These are phyloP conservation scores for Myotis lucifugus DNA, from an alignment of 2,113 vertebrate species.

Conservation along the genomic window DNA sequence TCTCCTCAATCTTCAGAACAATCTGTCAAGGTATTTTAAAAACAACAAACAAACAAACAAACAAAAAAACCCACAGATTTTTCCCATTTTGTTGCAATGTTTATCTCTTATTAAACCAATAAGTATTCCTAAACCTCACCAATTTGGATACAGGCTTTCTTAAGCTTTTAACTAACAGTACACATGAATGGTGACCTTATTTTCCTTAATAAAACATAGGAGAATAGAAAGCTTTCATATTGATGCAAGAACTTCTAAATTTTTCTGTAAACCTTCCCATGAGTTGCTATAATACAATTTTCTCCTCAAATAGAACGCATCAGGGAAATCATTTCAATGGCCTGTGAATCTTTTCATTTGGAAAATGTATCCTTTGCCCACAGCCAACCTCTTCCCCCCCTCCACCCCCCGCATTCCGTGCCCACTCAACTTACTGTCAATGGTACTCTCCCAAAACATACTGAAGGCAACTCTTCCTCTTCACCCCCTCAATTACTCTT, in stretches of 20 bases:
- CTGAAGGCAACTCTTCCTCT: background rate
- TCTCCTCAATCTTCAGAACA: background rate
- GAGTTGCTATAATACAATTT: background rate
- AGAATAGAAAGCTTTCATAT: conserved; percentile 30
- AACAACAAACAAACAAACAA: too few species aligned
- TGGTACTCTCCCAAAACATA: background rate
- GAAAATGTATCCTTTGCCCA: background rate
- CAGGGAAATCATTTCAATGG: conserved; percentile 23
- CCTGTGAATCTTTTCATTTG: background rate
- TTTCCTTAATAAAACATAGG: background rate
- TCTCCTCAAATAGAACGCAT: conserved; percentile 20
- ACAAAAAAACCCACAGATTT: background rate
- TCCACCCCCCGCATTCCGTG: background rate
- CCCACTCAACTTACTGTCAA: background rate
- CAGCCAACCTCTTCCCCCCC: background rate
- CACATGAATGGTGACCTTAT: background rate
- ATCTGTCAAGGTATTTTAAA: background rate
- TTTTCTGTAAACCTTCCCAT: background rate
- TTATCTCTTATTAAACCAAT: conserved; percentile 30
- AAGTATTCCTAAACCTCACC: background rate
- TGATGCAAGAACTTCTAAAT: background rate
- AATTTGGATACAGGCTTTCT: background rate
- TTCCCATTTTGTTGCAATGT: background rate
- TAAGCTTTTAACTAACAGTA: background rate
- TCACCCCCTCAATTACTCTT: background rate